Evolutionary conservation across 2,888 invertebrate genomes (phyloP).

Genomic region (Diarsia dahlii): DNA sequence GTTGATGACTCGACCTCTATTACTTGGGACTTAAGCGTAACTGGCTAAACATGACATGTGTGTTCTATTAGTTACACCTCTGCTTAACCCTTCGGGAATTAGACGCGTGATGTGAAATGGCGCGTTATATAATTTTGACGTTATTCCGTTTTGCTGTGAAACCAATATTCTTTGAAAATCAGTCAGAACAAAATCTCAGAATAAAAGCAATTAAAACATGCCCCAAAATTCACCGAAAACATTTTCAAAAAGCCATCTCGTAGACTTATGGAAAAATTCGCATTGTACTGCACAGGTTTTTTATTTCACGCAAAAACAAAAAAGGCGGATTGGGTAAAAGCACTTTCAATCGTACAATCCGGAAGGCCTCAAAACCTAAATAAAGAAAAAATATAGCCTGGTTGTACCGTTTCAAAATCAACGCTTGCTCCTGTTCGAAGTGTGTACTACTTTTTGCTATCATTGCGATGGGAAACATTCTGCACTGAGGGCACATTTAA

Average conservation of each 20-base stretch:
- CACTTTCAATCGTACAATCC: conserved; percentile 39
- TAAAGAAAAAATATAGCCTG: conserved; percentile 34
- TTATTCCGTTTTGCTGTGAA: not conserved
- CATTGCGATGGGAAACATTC: conserved; percentile 1
- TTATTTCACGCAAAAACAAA: not conserved
- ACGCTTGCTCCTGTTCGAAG: conserved; percentile 21
- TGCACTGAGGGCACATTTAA: not conserved
- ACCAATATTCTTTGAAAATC: not conserved
- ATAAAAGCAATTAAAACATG: not conserved
- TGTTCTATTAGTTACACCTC: too few species aligned
- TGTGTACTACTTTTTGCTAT: conserved; percentile 1
- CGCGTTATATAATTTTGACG: not conserved
- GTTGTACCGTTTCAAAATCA: conserved; percentile 29
- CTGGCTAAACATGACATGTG: too few species aligned
- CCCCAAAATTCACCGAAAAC: not conserved
- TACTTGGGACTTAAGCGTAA: too few species aligned
- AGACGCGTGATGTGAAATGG: too few species aligned
- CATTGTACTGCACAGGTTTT: conserved; percentile 2
- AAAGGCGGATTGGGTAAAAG: conserved; percentile 34
- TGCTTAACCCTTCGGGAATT: too few species aligned
- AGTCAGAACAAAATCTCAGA: not conserved
- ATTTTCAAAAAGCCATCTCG: conserved; percentile 25
- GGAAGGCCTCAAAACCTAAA: conserved; percentile 38
- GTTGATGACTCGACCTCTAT: too few species aligned
- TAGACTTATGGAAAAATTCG: conserved; percentile 17